Evolutionary conservation across 1,140 invertebrate species (phyloP).

Genomic region (Drosophila trapezifrons): DNA sequence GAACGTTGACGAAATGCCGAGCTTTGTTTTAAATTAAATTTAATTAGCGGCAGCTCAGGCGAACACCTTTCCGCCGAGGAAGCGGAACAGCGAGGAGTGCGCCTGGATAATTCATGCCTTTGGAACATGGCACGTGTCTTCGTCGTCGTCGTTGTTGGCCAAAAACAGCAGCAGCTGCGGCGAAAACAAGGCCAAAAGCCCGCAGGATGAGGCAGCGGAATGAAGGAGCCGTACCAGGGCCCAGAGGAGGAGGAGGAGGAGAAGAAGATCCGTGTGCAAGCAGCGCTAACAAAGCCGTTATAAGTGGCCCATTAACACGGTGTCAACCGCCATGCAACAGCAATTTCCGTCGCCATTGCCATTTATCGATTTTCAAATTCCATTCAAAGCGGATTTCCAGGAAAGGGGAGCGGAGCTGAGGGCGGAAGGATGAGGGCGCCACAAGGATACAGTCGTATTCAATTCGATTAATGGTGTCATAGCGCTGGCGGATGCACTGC

Average conservation of each 20-base stretch:
- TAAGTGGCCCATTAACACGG: constrained; percentile 63
- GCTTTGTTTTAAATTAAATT: constrained; percentile 80
- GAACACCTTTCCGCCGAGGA: constrained; percentile 48
- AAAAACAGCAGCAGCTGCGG: constrained; percentile 30
- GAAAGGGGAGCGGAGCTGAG: background rate
- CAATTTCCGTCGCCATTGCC: constrained; percentile 55
- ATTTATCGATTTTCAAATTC: constrained; percentile 61
- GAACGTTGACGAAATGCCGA: constrained; percentile 67
- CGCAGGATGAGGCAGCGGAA: constrained; percentile 4
- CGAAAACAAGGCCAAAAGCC: constrained; percentile 17
- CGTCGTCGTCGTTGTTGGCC: constrained; percentile 21
- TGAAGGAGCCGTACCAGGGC: background rate
- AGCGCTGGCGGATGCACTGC: constrained; percentile 29
- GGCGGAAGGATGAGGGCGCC: background rate
- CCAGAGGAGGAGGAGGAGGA: no score
- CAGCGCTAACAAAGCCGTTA: constrained; percentile 41
- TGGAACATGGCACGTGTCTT: constrained; percentile 39
- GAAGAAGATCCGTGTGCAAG: constrained; percentile 24
- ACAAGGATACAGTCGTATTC: constrained; percentile 33
- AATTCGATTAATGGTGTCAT: constrained; percentile 41
- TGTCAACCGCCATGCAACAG: constrained; percentile 65
- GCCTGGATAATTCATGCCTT: constrained; percentile 44
- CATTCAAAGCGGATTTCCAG: constrained; percentile 35
- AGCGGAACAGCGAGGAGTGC: constrained; percentile 12
- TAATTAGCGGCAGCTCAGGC: constrained; percentile 71